phyloP scores from a whole-genome alignment of 2,113 vertebrate species.

The Oreochromis spilurus region DNA sequence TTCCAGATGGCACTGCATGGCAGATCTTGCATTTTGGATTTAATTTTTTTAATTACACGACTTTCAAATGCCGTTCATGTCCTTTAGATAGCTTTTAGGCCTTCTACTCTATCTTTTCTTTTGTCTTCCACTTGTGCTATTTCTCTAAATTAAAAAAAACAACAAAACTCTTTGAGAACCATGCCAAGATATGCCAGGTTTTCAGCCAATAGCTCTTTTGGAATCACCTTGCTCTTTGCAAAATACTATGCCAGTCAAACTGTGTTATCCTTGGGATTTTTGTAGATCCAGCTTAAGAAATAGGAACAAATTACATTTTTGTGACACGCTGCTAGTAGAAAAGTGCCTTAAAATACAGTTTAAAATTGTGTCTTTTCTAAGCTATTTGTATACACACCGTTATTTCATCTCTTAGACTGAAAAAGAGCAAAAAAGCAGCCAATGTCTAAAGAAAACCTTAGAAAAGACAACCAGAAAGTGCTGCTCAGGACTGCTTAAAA shows the following conservation, averaged over 20 bases:
- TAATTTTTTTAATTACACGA: fast-evolving
- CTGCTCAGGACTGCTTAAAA: background rate
- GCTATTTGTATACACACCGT: background rate
- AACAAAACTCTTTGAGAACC: background rate
- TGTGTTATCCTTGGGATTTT: background rate
- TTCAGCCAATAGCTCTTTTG: background rate
- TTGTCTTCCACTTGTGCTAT: background rate
- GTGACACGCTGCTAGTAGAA: background rate
- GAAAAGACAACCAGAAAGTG: background rate
- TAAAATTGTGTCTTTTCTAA: background rate
- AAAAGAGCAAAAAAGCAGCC: background rate
- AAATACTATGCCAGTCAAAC: background rate
- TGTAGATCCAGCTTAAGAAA: background rate
- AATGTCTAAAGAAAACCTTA: background rate
- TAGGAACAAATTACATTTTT: background rate
- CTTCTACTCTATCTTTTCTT: background rate
- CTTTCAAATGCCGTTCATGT: background rate
- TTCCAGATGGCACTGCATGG: background rate
- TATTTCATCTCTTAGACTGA: background rate
- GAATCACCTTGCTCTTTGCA: background rate
- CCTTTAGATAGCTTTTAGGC: background rate
- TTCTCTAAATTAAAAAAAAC: background rate
- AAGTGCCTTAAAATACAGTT: background rate
- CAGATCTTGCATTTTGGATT: background rate
- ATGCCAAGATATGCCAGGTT: background rate